A percentile compares a stretch with the other conserved stretches of the same genome.
These are phyloP conservation scores for Butorides virescens DNA, from an alignment of 2,113 vertebrate genomes.

Conservation along the genomic window DNA sequence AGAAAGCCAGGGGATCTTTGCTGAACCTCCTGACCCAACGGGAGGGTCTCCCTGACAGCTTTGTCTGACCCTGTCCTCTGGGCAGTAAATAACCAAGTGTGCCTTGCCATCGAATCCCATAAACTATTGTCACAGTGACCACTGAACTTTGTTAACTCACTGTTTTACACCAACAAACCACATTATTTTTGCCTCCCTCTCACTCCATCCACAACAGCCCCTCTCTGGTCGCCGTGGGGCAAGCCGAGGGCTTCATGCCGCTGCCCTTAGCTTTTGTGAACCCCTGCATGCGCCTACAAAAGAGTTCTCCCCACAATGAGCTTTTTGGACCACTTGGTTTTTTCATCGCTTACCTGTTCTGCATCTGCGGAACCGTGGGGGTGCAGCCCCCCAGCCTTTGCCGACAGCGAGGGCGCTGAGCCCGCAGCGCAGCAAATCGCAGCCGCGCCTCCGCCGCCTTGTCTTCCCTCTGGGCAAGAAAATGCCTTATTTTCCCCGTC, in stretches of 20 bases:
- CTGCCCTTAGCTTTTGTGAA: neutral
- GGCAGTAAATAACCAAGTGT: no score
- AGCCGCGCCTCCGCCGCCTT: neutral
- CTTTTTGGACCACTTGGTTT: neutral
- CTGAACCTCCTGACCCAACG: no score
- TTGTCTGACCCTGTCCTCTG: no score
- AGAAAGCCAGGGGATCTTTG: no score
- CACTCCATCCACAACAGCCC: no score
- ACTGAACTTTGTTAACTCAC: no score
- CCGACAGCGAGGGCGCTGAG: neutral
- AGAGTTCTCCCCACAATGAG: neutral
- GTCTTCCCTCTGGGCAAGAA: neutral
- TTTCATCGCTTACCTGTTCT: neutral
- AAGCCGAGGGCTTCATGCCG: neutral
- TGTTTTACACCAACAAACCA: no score
- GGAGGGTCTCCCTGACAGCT: no score
- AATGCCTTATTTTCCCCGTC: neutral
- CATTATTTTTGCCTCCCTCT: no score
- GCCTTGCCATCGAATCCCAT: no score
- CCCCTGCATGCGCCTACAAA: fast-evolving
- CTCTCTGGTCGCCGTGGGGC: neutral
- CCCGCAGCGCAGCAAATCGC: neutral
- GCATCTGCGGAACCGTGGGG: neutral
- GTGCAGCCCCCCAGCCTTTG: neutral
- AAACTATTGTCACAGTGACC: no score